Evolutionary conservation across 2,888 invertebrate genomes (phyloP).

Genomic region (Eremobia ochroleuca): DNA sequence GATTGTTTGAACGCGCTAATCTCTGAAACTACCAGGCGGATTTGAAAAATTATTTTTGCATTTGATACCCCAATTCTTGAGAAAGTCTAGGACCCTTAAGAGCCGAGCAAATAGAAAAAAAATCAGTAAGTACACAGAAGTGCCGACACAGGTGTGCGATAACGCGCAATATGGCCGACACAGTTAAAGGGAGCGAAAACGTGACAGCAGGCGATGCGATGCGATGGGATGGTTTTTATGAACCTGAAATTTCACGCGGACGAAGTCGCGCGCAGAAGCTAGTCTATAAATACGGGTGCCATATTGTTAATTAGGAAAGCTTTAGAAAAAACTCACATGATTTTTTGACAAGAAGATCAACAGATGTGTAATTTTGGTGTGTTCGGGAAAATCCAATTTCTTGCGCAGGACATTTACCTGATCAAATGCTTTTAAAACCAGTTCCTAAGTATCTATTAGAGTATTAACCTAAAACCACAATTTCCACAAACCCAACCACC

Average conservation of each 20-base stretch:
- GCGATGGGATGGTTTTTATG: not conserved
- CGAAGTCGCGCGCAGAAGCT: not conserved
- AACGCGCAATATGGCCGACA: too few relatives aligned
- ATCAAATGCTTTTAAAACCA: not conserved
- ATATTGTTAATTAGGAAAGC: constrained; percentile 6
- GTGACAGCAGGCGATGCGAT: not conserved
- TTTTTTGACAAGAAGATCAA: not conserved
- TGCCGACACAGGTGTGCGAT: too few relatives aligned
- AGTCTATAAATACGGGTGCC: constrained; percentile 10
- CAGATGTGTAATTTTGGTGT: too few relatives aligned
- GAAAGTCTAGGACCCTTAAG: not conserved
- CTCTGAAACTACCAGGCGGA: not conserved
- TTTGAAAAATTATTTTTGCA: too few relatives aligned
- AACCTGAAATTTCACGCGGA: not conserved
- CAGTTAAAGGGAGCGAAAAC: too few relatives aligned
- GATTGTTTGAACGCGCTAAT: not conserved
- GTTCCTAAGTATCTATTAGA: too few relatives aligned
- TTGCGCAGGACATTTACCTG: not conserved
- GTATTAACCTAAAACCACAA: not conserved
- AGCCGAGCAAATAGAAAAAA: not conserved
- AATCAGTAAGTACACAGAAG: too few relatives aligned
- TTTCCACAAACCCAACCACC: not conserved
- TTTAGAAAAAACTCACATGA: too few relatives aligned
- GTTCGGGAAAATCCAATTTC: not conserved
- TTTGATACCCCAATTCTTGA: not conserved